Evolutionary conservation across 2,797 vertebrate genomes (phyloP).

Genomic region (Catostomus latipinnis): DNA sequence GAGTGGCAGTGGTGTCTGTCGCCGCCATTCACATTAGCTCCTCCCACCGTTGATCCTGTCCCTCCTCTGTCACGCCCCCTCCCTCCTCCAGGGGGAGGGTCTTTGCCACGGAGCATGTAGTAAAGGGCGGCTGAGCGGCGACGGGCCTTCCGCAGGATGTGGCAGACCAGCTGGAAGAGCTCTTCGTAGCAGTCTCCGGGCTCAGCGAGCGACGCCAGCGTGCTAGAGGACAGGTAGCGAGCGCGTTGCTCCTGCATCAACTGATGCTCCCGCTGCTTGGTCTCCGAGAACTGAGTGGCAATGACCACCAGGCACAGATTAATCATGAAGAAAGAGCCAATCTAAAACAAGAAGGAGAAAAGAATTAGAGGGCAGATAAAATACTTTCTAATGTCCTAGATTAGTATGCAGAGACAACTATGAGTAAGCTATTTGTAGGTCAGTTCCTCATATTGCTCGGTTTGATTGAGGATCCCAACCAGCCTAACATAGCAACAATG

Average conservation of each 20-base stretch:
- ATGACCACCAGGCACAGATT: constrained; percentile 97
- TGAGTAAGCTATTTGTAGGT: too few species aligned
- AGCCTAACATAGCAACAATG: too few species aligned
- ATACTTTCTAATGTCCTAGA: too few species aligned
- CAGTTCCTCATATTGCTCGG: too few species aligned
- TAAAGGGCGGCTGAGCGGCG: constrained; percentile 89
- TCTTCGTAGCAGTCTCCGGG: constrained; percentile 97
- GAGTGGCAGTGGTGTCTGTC: constrained; percentile 65
- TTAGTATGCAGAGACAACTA: too few species aligned
- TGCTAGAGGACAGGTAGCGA: constrained; percentile 90
- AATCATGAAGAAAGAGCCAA: constrained; percentile 99
- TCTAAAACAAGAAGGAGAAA: constrained; percentile 72
- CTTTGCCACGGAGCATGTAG: constrained; percentile 84
- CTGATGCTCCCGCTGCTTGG: constrained; percentile 96
- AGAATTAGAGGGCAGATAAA: not conserved
- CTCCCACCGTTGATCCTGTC: constrained; percentile 54
- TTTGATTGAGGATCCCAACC: too few species aligned
- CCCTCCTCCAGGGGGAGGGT: constrained; percentile 65
- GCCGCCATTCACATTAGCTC: constrained; percentile 55
- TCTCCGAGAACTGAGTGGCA: constrained; percentile 96
- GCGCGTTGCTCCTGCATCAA: constrained; percentile 97
- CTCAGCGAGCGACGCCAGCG: constrained; percentile 90
- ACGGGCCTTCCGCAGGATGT: constrained; percentile 92
- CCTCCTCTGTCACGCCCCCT: constrained; percentile 59
- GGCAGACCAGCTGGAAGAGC: constrained; percentile 95